Conservation (phyloP, 1,140 invertebrate species). For the Chironomus tepperi region DNA sequence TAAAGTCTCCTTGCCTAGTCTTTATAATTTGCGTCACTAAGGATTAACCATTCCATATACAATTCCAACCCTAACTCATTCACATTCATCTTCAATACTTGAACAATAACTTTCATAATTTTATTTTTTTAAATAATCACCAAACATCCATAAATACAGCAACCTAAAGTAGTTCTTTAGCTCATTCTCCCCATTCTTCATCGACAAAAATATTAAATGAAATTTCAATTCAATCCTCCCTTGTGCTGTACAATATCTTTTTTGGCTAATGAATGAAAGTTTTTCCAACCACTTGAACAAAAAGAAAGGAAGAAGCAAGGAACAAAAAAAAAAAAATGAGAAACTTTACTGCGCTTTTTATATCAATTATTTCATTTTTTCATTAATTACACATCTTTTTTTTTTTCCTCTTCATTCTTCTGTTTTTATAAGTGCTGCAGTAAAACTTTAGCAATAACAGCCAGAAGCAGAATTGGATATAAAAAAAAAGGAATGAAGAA, state of each 20-base stretch:
- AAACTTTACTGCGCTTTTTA: slow-evolving; percentile 16
- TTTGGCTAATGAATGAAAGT: slow-evolving; percentile 13
- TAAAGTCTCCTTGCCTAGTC: too few relatives aligned
- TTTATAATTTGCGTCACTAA: too few relatives aligned
- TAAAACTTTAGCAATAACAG: not conserved
- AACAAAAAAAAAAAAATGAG: slow-evolving; percentile 8
- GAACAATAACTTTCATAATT: not conserved
- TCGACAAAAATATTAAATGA: not conserved
- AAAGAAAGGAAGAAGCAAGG: not conserved
- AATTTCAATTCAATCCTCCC: not conserved
- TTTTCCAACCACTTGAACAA: slow-evolving; percentile 17
- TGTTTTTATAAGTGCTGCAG: slow-evolving; percentile 7
- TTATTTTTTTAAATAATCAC: not conserved
- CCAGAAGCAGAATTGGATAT: not conserved
- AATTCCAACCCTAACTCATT: too few relatives aligned
- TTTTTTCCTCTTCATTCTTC: not conserved
- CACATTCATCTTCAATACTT: too few relatives aligned
- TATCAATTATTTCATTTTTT: slow-evolving; percentile 23
- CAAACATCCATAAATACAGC: not conserved
- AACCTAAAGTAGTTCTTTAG: not conserved
- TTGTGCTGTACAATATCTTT: not conserved
- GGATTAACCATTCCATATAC: too few relatives aligned
- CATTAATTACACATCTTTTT: slow-evolving; percentile 22
- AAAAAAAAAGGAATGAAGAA: not conserved
- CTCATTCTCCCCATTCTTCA: not conserved